Evolutionary conservation across 2,888 invertebrate genomes (phyloP), one percentile per base, ranked within the genome.

Genomic region (Drosophila testacea): DNA sequence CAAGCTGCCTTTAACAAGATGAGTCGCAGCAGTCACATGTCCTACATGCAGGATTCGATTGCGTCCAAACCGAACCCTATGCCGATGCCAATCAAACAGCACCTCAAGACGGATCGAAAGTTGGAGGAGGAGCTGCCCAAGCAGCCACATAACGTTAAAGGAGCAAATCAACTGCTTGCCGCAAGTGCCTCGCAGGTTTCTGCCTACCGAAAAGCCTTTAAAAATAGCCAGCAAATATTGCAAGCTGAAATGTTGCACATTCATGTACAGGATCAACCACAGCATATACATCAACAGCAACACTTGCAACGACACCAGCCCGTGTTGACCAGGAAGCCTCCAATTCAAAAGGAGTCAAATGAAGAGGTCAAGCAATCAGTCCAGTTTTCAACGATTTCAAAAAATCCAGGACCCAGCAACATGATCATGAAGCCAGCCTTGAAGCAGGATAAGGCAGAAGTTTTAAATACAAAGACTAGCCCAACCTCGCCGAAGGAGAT

Each of bases 241-340:
- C 81, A 66, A 34, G 79, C 81, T 3, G 83, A 81, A 27, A 44
- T 66, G 46, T 13, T 74, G 30, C 73, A 73, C 11, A 39, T 61
- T 1, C 63, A 71, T 6, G 64, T 48, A 7, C 66, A 62, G 46
- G 44, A 69, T 2, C 30, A 57, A 9, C 47, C 47, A 2, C 38
- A 48, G 6, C 16, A n/a, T 0, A 5, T 11, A 4, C 27, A 34
- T 0, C 11, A 4, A 4, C 4, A 4, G 11, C 30, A 4, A 4
- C 3, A 2, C 47, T 16, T 48, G 47, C 41, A 22, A 16, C 41
- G 41, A 4, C 16, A 9, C 4, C 41, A 22, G 39, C 0, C 41
- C 16, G 7, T 6, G 7, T 32, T 32, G 32, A 41, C n/a, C n/a
- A n/a, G n/a, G 38, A 38, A n/a, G n/a, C 38, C 38, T 6, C 5